Percentiles rank a stretch among this genome's conserved stretches.
Conservation (phyloP, 1,140 invertebrate species). For the Coboldia fuscipes region DNA sequence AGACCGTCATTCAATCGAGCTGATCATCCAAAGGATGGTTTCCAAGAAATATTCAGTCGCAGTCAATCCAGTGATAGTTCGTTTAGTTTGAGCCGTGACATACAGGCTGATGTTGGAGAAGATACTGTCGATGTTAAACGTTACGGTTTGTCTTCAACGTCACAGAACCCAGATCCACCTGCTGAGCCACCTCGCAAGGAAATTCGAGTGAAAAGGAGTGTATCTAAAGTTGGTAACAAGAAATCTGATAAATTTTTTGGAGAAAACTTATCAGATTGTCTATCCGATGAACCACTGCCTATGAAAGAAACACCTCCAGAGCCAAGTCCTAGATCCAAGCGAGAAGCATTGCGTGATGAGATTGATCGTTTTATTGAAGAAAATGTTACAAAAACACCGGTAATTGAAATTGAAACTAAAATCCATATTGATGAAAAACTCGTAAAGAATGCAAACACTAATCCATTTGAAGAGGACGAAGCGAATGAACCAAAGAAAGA, state of each 20-base stretch:
- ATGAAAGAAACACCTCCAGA: too few species aligned
- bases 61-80: neutral
- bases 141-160: neutral
- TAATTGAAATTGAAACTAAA: too few species aligned
- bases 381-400: too few species aligned
- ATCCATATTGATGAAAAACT: too few species aligned
- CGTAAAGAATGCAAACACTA: too few species aligned
- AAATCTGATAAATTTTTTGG: constrained; percentile 5
- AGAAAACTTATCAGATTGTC: constrained; percentile 4
- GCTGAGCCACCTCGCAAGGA: neutral
- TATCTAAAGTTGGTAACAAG: constrained; percentile 3
- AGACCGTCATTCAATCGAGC: neutral
- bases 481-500: too few species aligned
- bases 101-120: neutral
- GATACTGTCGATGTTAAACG: neutral
- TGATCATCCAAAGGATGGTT: neutral
- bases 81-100: neutral
- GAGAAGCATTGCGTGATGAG: too few species aligned
- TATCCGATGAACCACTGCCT: neutral
- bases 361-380: too few species aligned
- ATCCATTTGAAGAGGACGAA: too few species aligned
- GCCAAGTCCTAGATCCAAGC: too few species aligned
- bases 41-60: neutral
- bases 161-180: neutral
- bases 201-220: neutral